Conservation (phyloP, 2,797 vertebrate species). For the Bovichtus diacanthus region DNA sequence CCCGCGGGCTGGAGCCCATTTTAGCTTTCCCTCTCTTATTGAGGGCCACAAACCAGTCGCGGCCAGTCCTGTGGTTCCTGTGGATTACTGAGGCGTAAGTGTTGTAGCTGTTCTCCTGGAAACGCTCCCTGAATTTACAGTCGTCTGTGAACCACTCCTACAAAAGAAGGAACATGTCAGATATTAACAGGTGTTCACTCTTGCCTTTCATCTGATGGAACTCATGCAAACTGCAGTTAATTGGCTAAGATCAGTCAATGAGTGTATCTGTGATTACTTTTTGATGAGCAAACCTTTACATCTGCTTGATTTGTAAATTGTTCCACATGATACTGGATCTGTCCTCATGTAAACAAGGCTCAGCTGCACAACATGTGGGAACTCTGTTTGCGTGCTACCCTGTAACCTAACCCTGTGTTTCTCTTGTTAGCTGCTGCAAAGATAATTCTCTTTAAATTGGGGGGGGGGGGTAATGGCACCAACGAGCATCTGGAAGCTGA, state of each 20-base stretch:
- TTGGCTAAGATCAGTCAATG: neutral
- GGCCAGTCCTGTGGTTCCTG: slow-evolving; percentile 87
- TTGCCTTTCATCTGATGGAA: neutral
- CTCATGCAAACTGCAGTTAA: neutral
- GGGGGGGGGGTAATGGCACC: slow-evolving; percentile 4
- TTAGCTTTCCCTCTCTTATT: slow-evolving; percentile 97
- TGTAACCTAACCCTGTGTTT: slow-evolving; percentile 6
- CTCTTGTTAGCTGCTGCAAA: slow-evolving; percentile 16
- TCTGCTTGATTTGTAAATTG: neutral
- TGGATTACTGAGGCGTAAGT: slow-evolving; percentile 94
- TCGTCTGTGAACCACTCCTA: slow-evolving; percentile 93
- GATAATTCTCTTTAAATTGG: slow-evolving; percentile 18
- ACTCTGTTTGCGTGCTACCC: slow-evolving; percentile 14
- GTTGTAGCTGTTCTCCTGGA: slow-evolving; percentile 99
- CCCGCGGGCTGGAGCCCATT: slow-evolving; percentile 92
- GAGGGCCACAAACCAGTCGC: slow-evolving; percentile 96
- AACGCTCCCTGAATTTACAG: slow-evolving; percentile 96
- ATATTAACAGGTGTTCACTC: neutral
- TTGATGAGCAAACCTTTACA: slow-evolving; percentile 11
- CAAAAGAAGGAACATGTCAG: slow-evolving; percentile 4
- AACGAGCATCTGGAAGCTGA: neutral
- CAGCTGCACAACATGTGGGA: slow-evolving; percentile 14
- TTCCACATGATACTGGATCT: slow-evolving; percentile 1
- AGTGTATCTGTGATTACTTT: neutral
- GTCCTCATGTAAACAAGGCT: slow-evolving; percentile 1